These are phyloP conservation scores for Napeogenes sylphis DNA, from an alignment of 2,888 invertebrate species.

Conservation along the genomic window DNA sequence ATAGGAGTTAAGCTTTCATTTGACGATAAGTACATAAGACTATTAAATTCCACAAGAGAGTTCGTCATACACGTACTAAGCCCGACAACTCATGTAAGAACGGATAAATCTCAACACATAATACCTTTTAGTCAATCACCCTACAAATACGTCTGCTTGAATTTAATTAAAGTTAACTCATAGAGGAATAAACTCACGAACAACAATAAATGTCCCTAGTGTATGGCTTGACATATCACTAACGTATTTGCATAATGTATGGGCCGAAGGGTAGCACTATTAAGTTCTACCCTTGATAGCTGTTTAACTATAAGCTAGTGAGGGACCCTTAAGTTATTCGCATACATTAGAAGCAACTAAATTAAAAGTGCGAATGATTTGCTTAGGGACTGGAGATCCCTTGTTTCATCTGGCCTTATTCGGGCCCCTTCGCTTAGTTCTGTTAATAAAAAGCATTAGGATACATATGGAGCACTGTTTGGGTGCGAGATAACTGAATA, in stretches of 20 bases:
- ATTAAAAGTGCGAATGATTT: constrained; percentile 76
- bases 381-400: constrained; percentile 48
- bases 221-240: constrained; percentile 74
- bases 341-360: constrained; percentile 75
- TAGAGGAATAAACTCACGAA: constrained; percentile 73
- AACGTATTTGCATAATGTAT: constrained; percentile 76
- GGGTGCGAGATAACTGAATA: constrained; percentile 64
- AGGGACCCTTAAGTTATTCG: constrained; percentile 66
- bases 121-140: constrained; percentile 71
- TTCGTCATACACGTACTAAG: constrained; percentile 2
- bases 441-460: constrained; percentile 71
- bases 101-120: constrained; percentile 66
- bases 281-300: constrained; percentile 70
- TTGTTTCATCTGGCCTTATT: constrained; percentile 35
- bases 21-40: constrained; percentile 5
- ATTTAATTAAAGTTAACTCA: constrained; percentile 78
- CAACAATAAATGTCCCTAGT: constrained; percentile 76
- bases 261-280: constrained; percentile 70
- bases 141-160: constrained; percentile 70
- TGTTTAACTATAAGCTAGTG: constrained; percentile 67
- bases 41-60: constrained; percentile 6
- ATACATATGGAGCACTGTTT: constrained; percentile 69
- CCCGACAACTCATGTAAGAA: constrained; percentile 31
- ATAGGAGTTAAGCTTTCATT: background rate
- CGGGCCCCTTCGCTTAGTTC: constrained; percentile 42